Conservation (phyloP, 2,888 invertebrate genomes). For the Labia minor region DNA sequence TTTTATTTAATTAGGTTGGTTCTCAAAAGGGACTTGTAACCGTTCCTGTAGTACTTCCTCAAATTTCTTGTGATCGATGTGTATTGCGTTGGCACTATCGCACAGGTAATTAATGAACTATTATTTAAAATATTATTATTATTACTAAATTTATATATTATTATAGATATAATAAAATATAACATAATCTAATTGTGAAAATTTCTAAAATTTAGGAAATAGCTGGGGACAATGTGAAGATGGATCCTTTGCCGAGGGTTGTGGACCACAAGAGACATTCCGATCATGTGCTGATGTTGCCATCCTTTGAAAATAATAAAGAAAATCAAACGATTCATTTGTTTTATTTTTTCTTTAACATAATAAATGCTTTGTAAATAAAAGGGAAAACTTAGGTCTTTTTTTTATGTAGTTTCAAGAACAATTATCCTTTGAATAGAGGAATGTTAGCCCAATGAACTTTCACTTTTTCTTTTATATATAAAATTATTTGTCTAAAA, state of each 20-base stretch:
- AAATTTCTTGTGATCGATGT: constrained; percentile 42
- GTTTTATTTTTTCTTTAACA: too few species aligned
- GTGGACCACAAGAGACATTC: constrained; percentile 22
- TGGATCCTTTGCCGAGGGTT: constrained; percentile 18
- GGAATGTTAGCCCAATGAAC: too few species aligned
- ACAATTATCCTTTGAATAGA: too few species aligned
- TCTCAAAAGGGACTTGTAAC: constrained; percentile 30
- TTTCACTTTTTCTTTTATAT: too few species aligned
- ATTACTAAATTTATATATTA: not conserved
- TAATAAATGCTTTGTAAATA: too few species aligned
- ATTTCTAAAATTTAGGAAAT: constrained; percentile 20
- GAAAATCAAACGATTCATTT: too few species aligned
- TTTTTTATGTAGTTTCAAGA: too few species aligned
- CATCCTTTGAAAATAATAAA: constrained; percentile 17
- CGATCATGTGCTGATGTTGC: constrained; percentile 21
- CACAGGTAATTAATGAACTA: constrained; percentile 34
- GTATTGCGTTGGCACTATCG: constrained; percentile 46
- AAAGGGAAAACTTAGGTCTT: too few species aligned
- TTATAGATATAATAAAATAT: not conserved
- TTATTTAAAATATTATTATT: too few species aligned
- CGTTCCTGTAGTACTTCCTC: constrained; percentile 36
- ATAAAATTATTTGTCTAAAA: too few species aligned
- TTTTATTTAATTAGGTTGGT: constrained; percentile 29
- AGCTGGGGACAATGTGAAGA: constrained; percentile 22
- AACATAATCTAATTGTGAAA: too few species aligned